Conservation (phyloP, 2,888 invertebrate genomes). For the Drosophila cognata region DNA sequence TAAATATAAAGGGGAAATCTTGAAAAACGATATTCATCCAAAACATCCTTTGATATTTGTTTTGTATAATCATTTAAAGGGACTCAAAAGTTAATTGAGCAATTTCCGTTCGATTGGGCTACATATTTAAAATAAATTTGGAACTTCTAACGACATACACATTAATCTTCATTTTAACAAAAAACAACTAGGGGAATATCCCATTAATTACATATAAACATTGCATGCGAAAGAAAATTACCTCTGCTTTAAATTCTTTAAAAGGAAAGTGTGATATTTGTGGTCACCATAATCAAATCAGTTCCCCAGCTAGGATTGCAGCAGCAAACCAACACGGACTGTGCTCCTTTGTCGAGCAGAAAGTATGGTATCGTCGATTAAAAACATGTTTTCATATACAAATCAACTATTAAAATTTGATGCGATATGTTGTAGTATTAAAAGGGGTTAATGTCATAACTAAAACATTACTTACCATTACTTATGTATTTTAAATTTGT, state of each 20-base stretch:
- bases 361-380: constrained; percentile 22
- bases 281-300: not conserved
- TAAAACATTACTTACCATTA: constrained; percentile 53
- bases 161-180: constrained; percentile 22
- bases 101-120: constrained; percentile 2
- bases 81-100: not conserved
- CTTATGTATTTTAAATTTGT: constrained; percentile 71
- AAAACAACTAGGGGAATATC: not conserved
- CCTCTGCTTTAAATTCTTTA: not conserved
- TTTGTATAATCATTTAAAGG: not conserved
- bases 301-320: not conserved
- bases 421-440: constrained; percentile 8
- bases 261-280: not conserved
- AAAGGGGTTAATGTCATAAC: constrained; percentile 47
- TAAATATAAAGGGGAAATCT: not conserved
- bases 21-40: not conserved
- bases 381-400: constrained; percentile 2
- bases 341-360: not conserved
- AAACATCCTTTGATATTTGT: not conserved
- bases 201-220: not conserved
- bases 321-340: not conserved
- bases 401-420: constrained; percentile 1
- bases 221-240: constrained; percentile 43
- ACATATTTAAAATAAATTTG: not conserved
- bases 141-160: constrained; percentile 26